Percentiles rank a stretch among this genome's conserved stretches.
Evolutionary conservation across 64 coral and sea anemone species (phyloP).

Genomic region (Catalaphyllia jardinei): DNA sequence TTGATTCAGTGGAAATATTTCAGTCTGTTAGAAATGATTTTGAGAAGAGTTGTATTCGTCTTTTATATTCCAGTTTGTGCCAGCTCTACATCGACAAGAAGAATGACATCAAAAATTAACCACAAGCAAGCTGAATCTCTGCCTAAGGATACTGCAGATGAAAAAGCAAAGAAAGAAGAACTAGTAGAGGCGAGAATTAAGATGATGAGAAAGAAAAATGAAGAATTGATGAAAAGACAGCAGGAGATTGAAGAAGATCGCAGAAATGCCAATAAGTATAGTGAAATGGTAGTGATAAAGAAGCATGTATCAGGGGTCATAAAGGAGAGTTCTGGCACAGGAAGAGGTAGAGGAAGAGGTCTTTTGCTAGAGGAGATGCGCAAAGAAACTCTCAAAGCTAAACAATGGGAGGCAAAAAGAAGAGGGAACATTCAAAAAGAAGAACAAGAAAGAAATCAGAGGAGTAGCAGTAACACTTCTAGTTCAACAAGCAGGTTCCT

Average conservation of each 20-base stretch:
- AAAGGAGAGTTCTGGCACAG: background rate
- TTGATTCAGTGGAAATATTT: no score
- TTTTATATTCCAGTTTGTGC: background rate
- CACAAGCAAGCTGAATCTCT: background rate
- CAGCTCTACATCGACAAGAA: background rate
- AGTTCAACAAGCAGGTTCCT: slow-evolving; percentile 45
- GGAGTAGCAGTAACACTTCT: background rate
- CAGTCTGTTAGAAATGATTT: no score
- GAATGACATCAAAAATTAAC: slow-evolving; percentile 8
- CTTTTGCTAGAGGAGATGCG: slow-evolving; percentile 66
- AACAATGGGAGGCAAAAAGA: slow-evolving; percentile 74
- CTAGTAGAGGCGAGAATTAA: slow-evolving; percentile 84
- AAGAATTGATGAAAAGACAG: slow-evolving; percentile 77
- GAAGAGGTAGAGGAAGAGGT: slow-evolving; percentile 65
- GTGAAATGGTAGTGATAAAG: slow-evolving; percentile 37
- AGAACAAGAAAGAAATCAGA: slow-evolving; percentile 59
- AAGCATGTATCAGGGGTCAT: slow-evolving; percentile 16
- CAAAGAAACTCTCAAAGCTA: slow-evolving; percentile 67
- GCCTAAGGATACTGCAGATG: slow-evolving; percentile 29
- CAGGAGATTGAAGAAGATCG: slow-evolving; percentile 93
- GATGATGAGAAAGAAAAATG: slow-evolving; percentile 83
- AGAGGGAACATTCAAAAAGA: slow-evolving; percentile 55
- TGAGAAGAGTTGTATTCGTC: background rate
- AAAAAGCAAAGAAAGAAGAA: slow-evolving; percentile 77
- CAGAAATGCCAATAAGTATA: slow-evolving; percentile 65